These are phyloP conservation scores for Dryomyza anilis DNA, from an alignment of 2,888 invertebrate genomes.

Conservation along the genomic window DNA sequence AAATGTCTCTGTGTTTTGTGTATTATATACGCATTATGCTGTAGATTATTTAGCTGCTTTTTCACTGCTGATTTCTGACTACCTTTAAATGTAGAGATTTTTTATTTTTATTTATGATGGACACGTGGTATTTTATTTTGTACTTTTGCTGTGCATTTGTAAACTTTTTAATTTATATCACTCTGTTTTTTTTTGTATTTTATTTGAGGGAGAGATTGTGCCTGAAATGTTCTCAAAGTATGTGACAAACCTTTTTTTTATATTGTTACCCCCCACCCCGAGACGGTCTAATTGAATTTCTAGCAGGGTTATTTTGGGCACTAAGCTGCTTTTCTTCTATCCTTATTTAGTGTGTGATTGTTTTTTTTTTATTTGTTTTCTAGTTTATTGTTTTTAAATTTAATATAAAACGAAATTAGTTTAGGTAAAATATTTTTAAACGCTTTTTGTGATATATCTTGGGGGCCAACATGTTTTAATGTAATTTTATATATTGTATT, in stretches of 20 bases:
- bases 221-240: background rate
- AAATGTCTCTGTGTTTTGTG: too few relatives aligned
- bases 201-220: background rate
- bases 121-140: background rate
- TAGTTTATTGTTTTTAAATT: background rate
- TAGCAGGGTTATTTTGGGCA: background rate
- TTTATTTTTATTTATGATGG: too few relatives aligned
- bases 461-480: background rate
- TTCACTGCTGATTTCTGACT: too few relatives aligned
- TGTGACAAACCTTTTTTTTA: background rate
- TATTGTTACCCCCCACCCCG: background rate
- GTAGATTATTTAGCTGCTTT: too few relatives aligned
- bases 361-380: background rate
- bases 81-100: too few relatives aligned
- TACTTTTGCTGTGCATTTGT: background rate
- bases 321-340: background rate
- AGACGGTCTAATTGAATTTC: constrained; percentile 9
- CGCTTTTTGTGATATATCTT: background rate
- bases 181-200: background rate
- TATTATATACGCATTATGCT: too few relatives aligned
- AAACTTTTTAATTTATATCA: background rate
- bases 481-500: background rate
- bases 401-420: constrained; percentile 1
- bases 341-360: background rate
- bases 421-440: too few relatives aligned